Conservation (phyloP, 2,888 invertebrate genomes). For the Adineta ricciae region DNA sequence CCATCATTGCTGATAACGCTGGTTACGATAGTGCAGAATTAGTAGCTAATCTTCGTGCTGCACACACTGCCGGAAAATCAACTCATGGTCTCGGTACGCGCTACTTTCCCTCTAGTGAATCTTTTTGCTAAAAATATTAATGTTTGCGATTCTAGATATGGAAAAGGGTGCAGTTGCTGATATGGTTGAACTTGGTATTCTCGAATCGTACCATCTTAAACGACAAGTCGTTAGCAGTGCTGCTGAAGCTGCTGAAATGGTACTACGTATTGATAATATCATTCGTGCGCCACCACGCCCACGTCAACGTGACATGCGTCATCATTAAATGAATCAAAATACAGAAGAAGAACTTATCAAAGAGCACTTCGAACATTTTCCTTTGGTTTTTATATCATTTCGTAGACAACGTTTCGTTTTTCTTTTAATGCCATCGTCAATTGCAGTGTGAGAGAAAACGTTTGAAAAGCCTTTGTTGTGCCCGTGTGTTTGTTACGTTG, state of each 20-base stretch:
- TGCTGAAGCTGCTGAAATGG: conserved; percentile 95
- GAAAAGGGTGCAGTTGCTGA: conserved; percentile 72
- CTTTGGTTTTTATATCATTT: background rate
- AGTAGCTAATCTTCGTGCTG: conserved; percentile 77
- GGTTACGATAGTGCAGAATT: conserved; percentile 93
- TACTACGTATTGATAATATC: conserved; percentile 91
- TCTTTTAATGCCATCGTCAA: background rate
- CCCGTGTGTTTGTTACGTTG: background rate
- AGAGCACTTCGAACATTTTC: background rate
- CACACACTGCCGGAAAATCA: conserved; percentile 69
- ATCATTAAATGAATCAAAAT: conserved; percentile 27
- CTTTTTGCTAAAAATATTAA: background rate
- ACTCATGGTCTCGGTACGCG: conserved; percentile 67
- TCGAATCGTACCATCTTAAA: conserved; percentile 93
- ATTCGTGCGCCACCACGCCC: conserved; percentile 62
- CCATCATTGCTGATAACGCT: conserved; percentile 93
- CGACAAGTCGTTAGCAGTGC: conserved; percentile 86
- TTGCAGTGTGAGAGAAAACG: background rate
- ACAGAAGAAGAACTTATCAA: background rate
- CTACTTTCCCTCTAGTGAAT: background rate
- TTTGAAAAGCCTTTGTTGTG: background rate
- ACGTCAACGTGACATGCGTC: conserved; percentile 63
- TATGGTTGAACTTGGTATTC: conserved; percentile 80
- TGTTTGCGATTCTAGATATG: conserved; percentile 63
- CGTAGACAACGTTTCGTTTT: background rate